Conservation (phyloP, 1,140 invertebrate genomes). For the Macrobrachium nipponense region DNA sequence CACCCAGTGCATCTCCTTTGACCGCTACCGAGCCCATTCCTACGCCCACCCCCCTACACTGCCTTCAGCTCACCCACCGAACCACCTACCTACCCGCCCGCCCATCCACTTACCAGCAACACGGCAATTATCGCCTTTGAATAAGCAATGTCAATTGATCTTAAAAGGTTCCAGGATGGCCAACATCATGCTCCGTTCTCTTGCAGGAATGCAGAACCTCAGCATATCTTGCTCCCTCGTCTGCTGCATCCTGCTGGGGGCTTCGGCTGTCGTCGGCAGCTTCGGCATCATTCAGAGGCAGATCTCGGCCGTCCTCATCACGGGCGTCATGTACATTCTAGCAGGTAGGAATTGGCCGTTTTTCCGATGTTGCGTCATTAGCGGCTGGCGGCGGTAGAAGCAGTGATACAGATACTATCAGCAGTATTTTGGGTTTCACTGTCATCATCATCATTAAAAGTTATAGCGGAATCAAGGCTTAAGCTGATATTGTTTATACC, state of each 20-base stretch:
- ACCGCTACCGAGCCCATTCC: too few relatives aligned
- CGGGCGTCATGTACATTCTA: constrained; percentile 90
- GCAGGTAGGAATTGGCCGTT: constrained; percentile 75
- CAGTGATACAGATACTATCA: background rate
- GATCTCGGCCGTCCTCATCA: constrained; percentile 89
- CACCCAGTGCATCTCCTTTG: too few relatives aligned
- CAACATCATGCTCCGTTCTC: background rate
- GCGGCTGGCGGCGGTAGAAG: background rate
- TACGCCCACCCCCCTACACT: too few relatives aligned
- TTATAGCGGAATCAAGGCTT: too few relatives aligned
- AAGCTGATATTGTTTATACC: too few relatives aligned
- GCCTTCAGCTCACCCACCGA: too few relatives aligned
- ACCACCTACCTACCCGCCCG: too few relatives aligned
- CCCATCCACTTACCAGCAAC: too few relatives aligned
- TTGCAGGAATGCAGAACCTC: constrained; percentile 90
- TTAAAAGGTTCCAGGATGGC: background rate
- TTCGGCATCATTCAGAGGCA: constrained; percentile 88
- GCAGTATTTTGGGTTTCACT: background rate
- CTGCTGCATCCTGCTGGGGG: constrained; percentile 85
- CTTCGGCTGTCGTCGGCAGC: constrained; percentile 83
- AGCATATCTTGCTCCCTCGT: constrained; percentile 92
- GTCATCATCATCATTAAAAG: too few relatives aligned
- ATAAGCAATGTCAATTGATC: background rate
- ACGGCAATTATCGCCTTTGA: background rate
- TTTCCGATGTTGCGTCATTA: background rate